Evolutionary conservation across 2,797 vertebrate species (phyloP).

Genomic region (Silurus lanzhouensis): DNA sequence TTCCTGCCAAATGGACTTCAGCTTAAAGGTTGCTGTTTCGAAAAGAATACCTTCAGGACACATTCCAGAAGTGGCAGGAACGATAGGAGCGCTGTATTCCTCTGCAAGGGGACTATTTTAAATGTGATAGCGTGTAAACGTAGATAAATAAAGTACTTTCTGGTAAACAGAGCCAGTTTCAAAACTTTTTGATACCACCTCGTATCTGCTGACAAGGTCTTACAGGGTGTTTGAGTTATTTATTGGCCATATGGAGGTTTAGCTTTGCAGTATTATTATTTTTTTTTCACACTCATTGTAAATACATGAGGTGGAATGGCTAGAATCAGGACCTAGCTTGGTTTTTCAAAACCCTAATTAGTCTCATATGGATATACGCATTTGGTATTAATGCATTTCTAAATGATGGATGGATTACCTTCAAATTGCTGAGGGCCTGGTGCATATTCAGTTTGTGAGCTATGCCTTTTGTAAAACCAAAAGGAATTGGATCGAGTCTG

Average conservation of each 20-base stretch:
- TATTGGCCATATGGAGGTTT: background rate
- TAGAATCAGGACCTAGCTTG: background rate
- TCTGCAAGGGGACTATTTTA: too few relatives aligned
- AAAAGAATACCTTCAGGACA: too few relatives aligned
- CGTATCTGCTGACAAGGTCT: background rate
- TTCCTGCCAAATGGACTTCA: too few relatives aligned
- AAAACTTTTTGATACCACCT: too few relatives aligned
- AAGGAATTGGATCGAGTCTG: background rate
- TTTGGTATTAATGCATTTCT: constrained; percentile 15
- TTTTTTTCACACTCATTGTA: background rate
- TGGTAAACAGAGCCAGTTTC: too few relatives aligned
- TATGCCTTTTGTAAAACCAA: background rate
- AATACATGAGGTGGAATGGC: background rate
- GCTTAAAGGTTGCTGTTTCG: too few relatives aligned
- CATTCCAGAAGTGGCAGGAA: too few relatives aligned
- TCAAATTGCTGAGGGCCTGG: background rate
- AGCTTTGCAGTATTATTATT: background rate
- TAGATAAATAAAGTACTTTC: too few relatives aligned
- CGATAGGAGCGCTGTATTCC: too few relatives aligned
- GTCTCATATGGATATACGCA: background rate
- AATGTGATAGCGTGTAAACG: too few relatives aligned
- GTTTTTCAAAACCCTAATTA: constrained; percentile 15
- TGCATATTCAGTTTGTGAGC: background rate
- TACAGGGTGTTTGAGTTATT: background rate
- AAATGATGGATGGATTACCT: constrained; percentile 3